Evolutionary conservation across 2,113 vertebrate species (phyloP), one percentile per base, ranked within the genome.

Genomic region (Piprites chloris): DNA sequence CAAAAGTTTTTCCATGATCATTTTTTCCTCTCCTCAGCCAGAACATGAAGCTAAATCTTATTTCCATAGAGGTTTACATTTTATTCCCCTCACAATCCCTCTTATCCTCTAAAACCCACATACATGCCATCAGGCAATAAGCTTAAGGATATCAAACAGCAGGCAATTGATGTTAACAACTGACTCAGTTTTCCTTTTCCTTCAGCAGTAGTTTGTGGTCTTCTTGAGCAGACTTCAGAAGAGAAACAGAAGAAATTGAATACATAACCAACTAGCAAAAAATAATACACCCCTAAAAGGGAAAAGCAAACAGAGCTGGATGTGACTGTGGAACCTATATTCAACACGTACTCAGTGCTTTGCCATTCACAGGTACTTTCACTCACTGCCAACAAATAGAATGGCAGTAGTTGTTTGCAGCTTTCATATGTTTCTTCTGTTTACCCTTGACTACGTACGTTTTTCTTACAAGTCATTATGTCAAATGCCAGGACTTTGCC

Each of bases 191-290:
- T 93, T 85, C 82, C 74, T 78, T 74, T 78, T 71, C 86, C 79
- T 88, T 90, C 86, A 90, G 55, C 63, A 81, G 59, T 46, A 84
- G 28, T 81, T 91, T 92, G 93, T 66, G 73, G 71, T 90, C 82
- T 59, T 89, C 59, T 30, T 46, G 22, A 81, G n/a, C 2, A 5
- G 76, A 80, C 72, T 92, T 73, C 9, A 90, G 53, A 83, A 76
- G 41, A 95, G 27, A 88, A 90, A 91, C 9, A 55, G 65, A 77
- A 91, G 81, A 87, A 93, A 82, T 2, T n/a, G 22, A 92, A 92
- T 61, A 86, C 24, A 24, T 19, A 80, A 80, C 11, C 71, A 83
- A 65, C 9, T 8, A 86, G 44, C 9, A 86, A 86, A 88, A 95
- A 79, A 76, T 11, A 73, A 88, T 27, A 68, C 28, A 30, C 6